phyloP scores from a whole-genome alignment of 2,888 invertebrate genomes.

The Julus scandinavius region DNA sequence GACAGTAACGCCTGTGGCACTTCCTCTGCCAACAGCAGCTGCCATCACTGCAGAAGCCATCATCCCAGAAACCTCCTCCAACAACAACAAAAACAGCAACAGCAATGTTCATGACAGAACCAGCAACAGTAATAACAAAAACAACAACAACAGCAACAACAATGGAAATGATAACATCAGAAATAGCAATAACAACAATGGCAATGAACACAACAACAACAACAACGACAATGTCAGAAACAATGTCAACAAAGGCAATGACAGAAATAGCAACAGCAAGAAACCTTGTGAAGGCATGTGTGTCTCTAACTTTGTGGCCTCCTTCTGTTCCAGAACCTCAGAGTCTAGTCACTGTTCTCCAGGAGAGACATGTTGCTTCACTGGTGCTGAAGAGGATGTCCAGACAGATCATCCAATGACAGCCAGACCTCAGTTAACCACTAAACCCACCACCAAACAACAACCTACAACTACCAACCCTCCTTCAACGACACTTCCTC shows the following conservation, averaged over 20 bases:
- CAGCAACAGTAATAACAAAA: background rate
- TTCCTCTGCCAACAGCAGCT: background rate
- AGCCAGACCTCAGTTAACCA: background rate
- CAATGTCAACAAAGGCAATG: background rate
- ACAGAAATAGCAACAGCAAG: background rate
- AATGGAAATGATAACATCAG: background rate
- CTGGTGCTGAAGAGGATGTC: conserved; percentile 57
- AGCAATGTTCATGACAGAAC: background rate
- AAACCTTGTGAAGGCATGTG: conserved; percentile 81
- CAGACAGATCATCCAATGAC: background rate
- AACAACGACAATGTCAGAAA: background rate
- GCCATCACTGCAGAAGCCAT: background rate
- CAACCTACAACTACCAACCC: conserved; percentile 37
- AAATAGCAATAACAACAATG: background rate
- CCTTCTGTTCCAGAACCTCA: conserved; percentile 87
- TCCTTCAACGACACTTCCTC: background rate
- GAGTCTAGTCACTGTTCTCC: conserved; percentile 78
- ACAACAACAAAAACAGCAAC: background rate
- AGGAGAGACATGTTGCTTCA: conserved; percentile 82
- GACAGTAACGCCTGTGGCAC: background rate
- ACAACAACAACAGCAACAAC: background rate
- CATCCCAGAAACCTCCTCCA: background rate
- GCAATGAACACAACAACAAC: background rate
- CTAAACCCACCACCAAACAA: conserved; percentile 48
- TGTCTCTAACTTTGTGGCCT: conserved; percentile 81